Evolutionary conservation across 2,113 vertebrate genomes (phyloP).

Genomic region (Strigops habroptila): DNA sequence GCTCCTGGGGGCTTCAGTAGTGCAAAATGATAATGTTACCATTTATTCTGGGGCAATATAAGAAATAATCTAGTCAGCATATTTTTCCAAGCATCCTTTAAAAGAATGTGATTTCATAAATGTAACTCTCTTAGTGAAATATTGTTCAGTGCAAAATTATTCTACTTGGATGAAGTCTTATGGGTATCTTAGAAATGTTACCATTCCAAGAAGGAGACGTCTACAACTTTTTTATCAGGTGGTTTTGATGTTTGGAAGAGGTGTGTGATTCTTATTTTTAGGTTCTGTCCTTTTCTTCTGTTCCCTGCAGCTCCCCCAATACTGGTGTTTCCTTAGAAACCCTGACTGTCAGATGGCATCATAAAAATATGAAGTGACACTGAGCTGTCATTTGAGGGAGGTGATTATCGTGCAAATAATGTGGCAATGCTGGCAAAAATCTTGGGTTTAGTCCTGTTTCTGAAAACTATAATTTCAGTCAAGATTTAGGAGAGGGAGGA

Average conservation of each 20-base stretch:
- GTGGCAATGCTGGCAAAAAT: neutral
- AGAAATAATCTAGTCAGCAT: neutral
- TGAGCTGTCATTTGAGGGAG: neutral
- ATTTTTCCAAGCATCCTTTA: neutral
- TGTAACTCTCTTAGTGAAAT: neutral
- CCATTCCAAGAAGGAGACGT: neutral
- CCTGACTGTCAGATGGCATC: neutral
- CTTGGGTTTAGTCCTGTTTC: neutral
- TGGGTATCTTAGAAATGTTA: neutral
- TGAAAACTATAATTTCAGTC: neutral
- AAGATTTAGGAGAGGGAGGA: neutral
- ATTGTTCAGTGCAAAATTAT: neutral
- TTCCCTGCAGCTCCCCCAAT: constrained; percentile 15
- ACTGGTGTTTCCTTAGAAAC: constrained; percentile 44
- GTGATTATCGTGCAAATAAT: neutral
- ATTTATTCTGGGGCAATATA: neutral
- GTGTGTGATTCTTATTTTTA: constrained; percentile 37
- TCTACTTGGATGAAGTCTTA: neutral
- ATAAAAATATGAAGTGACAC: neutral
- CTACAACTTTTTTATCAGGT: neutral
- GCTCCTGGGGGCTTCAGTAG: neutral
- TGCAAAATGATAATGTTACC: neutral
- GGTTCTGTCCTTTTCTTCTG: neutral
- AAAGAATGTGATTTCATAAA: neutral
- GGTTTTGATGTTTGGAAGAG: neutral